Conservation (phyloP, 2,113 vertebrate species). For the Eidolon helvum region DNA sequence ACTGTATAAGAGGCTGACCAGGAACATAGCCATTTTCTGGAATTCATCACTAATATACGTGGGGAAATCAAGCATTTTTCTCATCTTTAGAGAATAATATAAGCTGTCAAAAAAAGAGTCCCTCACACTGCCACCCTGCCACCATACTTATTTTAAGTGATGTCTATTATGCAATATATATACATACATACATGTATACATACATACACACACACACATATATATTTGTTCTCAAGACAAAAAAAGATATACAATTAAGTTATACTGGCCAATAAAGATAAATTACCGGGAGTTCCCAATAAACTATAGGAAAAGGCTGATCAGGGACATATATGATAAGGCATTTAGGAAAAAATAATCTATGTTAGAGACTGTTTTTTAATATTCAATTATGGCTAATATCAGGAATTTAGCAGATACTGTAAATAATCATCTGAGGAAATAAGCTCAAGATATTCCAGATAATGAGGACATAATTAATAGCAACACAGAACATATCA, state of each 20-base stretch:
- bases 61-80: neutral
- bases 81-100: neutral
- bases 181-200: too few relatives aligned
- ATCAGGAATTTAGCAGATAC: neutral
- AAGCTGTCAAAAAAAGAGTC: constrained; percentile 3
- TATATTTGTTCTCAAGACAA: neutral
- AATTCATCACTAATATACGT: constrained; percentile 9
- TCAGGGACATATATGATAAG: neutral
- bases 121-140: neutral
- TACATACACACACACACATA: neutral
- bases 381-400: neutral
- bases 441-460: neutral
- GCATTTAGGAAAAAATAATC: neutral
- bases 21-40: constrained; percentile 15
- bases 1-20: neutral
- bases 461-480: neutral
- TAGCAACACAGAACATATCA: neutral
- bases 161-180: neutral
- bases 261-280: neutral
- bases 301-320: neutral
- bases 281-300: neutral
- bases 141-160: neutral
- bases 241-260: neutral
- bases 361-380: neutral
- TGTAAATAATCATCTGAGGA: neutral